Evolutionary conservation across 92 coral and sea anemone genomes (phyloP), one percentile per base, ranked within the genome.

Genomic region (Zoanthus gigantus): DNA sequence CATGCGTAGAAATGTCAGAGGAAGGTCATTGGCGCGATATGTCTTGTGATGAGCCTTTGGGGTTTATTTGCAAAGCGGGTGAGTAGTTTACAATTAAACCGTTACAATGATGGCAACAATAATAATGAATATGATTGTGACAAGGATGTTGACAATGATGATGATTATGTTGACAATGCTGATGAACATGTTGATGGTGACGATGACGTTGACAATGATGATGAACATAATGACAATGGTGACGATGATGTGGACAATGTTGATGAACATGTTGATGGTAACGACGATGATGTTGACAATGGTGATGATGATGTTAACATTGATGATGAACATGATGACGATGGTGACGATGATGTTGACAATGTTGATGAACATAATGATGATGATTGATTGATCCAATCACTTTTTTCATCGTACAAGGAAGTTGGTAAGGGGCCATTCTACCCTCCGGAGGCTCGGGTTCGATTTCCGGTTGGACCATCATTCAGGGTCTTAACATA

Each of bases 51-150:
- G 94, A 95, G 46, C 89, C 79, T 42, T 85, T 94, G 42, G 86
- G 90, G n/a, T 97, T 91, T 73, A 91, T 97, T 69, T 97, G 99
- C 66, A 94, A 91, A 83, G 93, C 91, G 91, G 92, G 99, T 97
- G 63, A 90, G 97, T 46, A 10, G 8, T 50, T 0, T 50, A 11
- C 9, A 0, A 13, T 63, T 17, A 14, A 16, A 15, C 0, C 13
- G 45, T 69, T 5, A 32, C 30, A 0, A 69, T 30, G 74, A 69
- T 69, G 16, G 74, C 7, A 18, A 31, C 17, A 4, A 34, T 34
- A 44, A 69, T 30, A 45, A 12, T 32, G 28, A 23, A 1, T 6
- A 30, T 67, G 42, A 5, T 23, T 3, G 14, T 67, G 44, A 18
- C 18, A 44, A 11, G 28, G 46, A 29, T 29, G 74, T 10, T 13